Conservation (phyloP, 2,797 vertebrate species). For the Falco biarmicus region DNA sequence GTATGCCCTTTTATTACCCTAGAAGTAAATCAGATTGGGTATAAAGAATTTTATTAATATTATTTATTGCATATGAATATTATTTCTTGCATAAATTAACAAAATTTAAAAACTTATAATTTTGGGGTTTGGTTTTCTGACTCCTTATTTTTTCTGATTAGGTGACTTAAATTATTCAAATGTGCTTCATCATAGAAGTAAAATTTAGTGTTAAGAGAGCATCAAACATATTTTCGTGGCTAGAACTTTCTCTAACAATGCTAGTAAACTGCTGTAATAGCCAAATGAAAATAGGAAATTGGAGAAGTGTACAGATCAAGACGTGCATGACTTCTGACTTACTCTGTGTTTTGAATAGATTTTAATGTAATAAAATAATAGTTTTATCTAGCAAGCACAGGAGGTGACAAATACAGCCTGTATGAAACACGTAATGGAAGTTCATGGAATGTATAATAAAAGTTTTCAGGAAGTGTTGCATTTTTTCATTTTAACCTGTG, state of each 20-base stretch:
- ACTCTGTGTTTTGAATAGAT: background rate
- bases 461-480: background rate
- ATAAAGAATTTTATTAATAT: background rate
- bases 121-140: background rate
- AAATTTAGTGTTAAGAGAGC: background rate
- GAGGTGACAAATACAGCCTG: background rate
- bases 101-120: background rate
- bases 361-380: background rate
- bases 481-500: background rate
- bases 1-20: background rate
- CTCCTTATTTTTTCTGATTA: background rate
- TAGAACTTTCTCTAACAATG: background rate
- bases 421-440: background rate
- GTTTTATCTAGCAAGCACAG: background rate
- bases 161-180: background rate
- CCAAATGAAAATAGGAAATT: background rate
- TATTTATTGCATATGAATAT: background rate
- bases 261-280: background rate
- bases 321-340: background rate
- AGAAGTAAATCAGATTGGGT: background rate
- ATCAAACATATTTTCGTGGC: background rate
- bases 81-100: background rate
- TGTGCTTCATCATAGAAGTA: background rate
- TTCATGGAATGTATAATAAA: background rate
- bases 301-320: background rate